Evolutionary conservation across 2,113 vertebrate genomes (phyloP).

Genomic region (Eurystomus gularis): DNA sequence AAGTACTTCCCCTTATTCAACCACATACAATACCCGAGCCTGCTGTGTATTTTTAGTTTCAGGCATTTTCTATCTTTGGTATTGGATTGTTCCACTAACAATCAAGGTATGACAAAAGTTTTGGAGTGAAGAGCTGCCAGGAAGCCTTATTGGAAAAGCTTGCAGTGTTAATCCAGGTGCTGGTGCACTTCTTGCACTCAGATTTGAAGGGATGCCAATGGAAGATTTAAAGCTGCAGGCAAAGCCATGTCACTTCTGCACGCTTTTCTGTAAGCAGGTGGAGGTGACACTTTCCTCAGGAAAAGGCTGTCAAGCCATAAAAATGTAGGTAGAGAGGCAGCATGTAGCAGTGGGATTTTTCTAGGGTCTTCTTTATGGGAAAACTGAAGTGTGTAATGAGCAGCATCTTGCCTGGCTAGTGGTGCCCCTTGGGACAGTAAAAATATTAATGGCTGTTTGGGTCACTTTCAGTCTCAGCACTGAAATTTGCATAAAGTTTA

Average conservation of each 20-base stretch:
- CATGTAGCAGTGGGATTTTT: neutral
- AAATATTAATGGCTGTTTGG: neutral
- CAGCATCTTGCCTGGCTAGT: neutral
- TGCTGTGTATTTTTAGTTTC: constrained; percentile 1
- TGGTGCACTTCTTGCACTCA: rapidly evolving
- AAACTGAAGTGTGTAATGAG: neutral
- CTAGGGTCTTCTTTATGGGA: neutral
- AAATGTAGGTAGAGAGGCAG: neutral
- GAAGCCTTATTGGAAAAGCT: neutral
- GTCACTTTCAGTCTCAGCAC: neutral
- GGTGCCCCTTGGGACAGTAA: rapidly evolving
- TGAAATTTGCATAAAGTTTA: neutral
- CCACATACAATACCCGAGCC: neutral
- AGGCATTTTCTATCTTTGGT: neutral
- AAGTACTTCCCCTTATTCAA: constrained; percentile 53
- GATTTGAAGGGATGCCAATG: neutral
- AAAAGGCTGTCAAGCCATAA: neutral
- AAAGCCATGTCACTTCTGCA: neutral
- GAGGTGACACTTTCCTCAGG: neutral
- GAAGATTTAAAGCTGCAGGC: neutral
- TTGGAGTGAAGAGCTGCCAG: neutral
- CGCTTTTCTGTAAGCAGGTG: neutral
- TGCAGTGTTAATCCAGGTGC: neutral
- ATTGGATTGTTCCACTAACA: neutral
- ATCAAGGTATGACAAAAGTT: neutral